Evolutionary conservation across 2,113 vertebrate genomes (phyloP), one percentile per base, ranked within the genome.

Genomic region (Zapus hudsonius): DNA sequence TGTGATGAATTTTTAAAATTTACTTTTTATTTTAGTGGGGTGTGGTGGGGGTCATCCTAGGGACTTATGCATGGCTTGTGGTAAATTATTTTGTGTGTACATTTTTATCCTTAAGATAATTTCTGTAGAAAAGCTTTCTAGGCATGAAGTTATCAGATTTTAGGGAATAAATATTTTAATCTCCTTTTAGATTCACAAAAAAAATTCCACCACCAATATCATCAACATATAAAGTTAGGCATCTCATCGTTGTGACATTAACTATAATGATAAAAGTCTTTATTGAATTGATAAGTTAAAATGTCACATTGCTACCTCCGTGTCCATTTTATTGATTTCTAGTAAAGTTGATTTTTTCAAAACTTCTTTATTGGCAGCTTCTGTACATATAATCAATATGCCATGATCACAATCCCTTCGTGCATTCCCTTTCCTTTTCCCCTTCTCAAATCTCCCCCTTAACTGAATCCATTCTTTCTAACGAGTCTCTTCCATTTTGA

Each of bases 81-180:
- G 3, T 76, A 16, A 69, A 67, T 87, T 38, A 81, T 89, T 91
- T 63, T 33, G 25, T 72, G 22, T 17, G 25, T 73, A 61, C 7
- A n/a, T 73, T 83, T 95, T 82, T 88, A 94, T 76, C 27, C 55
- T 87, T 91, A 57, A 64, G 72, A 87, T 44, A 79, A 90, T 64
- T 95, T 93, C 22, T 94, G 10, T 84, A 90, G 44, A 52, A 75
- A 72, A 88, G 79, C 63, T 88, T 81, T 19, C n/a, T 80, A 36
- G 61, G 13, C 33, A 33, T 86, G 7, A 52, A 80, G 38, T 90
- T 87, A 94, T 20, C 70, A 70, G 33, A 84, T 64, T 74, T 84
- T 87, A 88, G 83, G 89, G 44, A 95, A 64, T 84, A 38, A 64
- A 27, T 84, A 88, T 80, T 80, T 89, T 90, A 74, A 61, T 90